Evolutionary conservation across 2,113 vertebrate species (phyloP), one percentile per base, ranked within the genome.

Genomic region (Bubo scandiacus): DNA sequence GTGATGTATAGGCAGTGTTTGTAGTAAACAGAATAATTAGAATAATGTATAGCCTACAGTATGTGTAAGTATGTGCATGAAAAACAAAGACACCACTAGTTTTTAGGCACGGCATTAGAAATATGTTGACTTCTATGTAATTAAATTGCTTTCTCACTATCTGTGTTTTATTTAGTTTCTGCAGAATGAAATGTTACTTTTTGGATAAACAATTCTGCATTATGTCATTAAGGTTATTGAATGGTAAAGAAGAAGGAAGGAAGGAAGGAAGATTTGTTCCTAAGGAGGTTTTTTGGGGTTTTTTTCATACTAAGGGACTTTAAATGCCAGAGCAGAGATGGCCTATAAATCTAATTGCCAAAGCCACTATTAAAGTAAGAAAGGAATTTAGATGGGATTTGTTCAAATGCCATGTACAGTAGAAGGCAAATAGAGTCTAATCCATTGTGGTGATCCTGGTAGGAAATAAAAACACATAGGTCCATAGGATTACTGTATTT

Each of bases 351-450:
- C 51, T 95, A 86, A 95, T 94, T 93, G 92, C 72, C 81, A 87
- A 65, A 93, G 63, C 34, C 59, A 87, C 81, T 95, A 43, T 79
- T 92, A 89, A 89, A 82, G 20, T 49, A 51, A 90, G 42, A 63
- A 93, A 83, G 58, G 51, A 88, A 78, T 96, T 94, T 61, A 91
- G 87, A 75, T 83, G 51, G 80, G 86, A 96, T 96, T 96, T 96
- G 51, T 80, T 86, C 82, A 94, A 96, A 96, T 96, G 82, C 78
- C 88, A 82, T 34, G 36, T 85, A 36, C 10, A 42, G 51, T 82
- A 63, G 59, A 91, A 91, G 51, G 55, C 18, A 96, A 94, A 90
- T 49, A 70, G 42, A 82, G 15, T 57, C 36, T 91, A 95, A 96
- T 90, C 61, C 17, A 29, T 58, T 81, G 81, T 58, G 43, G 89